Evolutionary conservation across 1,140 invertebrate genomes (phyloP), one percentile per base, ranked within the genome.

Genomic region (Ceratina japonica): DNA sequence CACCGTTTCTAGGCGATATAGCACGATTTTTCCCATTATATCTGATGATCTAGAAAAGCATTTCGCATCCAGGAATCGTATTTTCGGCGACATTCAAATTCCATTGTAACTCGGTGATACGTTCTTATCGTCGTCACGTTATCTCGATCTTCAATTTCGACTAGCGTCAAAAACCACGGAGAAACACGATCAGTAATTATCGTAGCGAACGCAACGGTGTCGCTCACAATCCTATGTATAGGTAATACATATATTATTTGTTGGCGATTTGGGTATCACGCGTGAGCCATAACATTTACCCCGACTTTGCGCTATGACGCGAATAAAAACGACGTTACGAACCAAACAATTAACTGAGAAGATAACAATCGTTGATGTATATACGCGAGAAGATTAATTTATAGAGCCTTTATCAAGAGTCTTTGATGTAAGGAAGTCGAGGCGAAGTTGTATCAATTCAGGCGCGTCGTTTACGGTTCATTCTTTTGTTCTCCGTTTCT

Each of bases 321-420:
- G 76, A 86, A 88, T 88, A 86, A 59, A 76, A 81, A 77, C 68
- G 71, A 76, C 78, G 79, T 84, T 73, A 76, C 59, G 66, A 75
- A 58, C 24, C 74, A 87, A 88, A 87, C 69, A 86, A 64, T 20
- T 51, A 56, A 86, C 56, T 8, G 66, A 52, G 44, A 8, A 83
- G 84, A 86, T 86, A 88, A 86, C 81, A 73, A 84, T 87, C 74
- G 66, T 58, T 72, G 77, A 71, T 84, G 83, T 81, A 86, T 87
- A 88, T 79, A 84, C 69, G 82, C 68, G 66, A 15, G 15, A 65
- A 88, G 89, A 89, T 89, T 89, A 90, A 90, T 89, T 89, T 87
- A n/a, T n/a, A 84, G 85, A 86, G 76, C 80, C 79, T 79, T 89
- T 89, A 89, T 80, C 44, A 51, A 63, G 51, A 8, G 10, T 0